A percentile compares a stretch with the other conserved stretches of the same genome.
These are phyloP conservation scores for Argyra leucocephala DNA, from an alignment of 2,888 invertebrate genomes.

Conservation along the genomic window DNA sequence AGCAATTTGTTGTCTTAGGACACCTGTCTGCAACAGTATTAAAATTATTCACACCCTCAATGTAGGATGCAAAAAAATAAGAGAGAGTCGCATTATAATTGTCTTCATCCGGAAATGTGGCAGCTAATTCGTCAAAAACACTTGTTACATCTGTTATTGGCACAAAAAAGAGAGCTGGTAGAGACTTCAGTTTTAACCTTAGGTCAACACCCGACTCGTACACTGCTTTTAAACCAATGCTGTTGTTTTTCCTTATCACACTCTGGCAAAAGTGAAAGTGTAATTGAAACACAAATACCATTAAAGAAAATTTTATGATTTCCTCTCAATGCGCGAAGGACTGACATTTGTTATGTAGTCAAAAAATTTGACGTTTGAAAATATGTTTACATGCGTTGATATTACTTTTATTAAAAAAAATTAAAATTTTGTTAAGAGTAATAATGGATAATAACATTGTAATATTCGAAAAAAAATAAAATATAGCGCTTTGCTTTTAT, in stretches of 20 bases:
- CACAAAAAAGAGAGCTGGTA: neutral
- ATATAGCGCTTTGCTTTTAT: no score
- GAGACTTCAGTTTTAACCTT: neutral
- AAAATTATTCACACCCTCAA: neutral
- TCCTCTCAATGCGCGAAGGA: no score
- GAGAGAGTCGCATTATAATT: neutral
- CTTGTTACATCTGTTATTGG: neutral
- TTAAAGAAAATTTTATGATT: no score
- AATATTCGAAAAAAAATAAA: no score
- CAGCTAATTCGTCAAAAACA: neutral
- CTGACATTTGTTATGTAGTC: no score
- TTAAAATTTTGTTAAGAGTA: no score
- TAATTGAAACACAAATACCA: no score
- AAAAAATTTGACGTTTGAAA: no score
- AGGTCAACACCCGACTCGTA: neutral
- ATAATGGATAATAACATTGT: no score
- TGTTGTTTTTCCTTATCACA: slow-evolving; percentile 2
- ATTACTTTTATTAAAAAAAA: no score
- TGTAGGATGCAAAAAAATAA: neutral
- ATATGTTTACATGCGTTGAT: no score
- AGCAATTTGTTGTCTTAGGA: neutral
- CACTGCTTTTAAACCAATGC: neutral
- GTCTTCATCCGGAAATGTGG: neutral
- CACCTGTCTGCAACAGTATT: neutral
- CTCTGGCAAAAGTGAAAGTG: neutral